phyloP scores from a whole-genome alignment of 2,888 invertebrate species.

The Chrysina gloriosa region DNA sequence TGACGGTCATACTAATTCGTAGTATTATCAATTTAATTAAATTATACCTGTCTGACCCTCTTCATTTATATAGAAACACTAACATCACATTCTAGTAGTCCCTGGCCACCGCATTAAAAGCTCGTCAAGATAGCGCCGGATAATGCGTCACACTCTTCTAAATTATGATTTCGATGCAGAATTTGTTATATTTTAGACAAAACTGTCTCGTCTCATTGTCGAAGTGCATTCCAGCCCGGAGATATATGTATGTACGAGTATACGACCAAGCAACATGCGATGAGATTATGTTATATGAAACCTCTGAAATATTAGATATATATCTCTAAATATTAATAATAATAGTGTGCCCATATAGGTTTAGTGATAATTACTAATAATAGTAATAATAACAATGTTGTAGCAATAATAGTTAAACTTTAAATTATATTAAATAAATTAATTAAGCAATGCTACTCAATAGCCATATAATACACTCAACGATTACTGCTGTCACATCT shows the following conservation, averaged over 20 bases:
- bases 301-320: too few species aligned
- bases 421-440: too few species aligned
- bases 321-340: too few species aligned
- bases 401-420: too few species aligned
- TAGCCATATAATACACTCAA: too few species aligned
- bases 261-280: neutral
- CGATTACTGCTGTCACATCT: too few species aligned
- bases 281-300: neutral
- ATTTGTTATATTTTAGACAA: conserved; percentile 25
- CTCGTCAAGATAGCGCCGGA: conserved; percentile 35
- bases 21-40: conserved; percentile 39
- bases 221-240: conserved; percentile 9
- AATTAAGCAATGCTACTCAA: too few species aligned
- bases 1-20: conserved; percentile 34
- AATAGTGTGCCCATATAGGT: too few species aligned
- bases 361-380: too few species aligned
- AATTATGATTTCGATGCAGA: conserved; percentile 27
- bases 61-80: conserved; percentile 38
- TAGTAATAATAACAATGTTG: too few species aligned
- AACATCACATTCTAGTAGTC: conserved; percentile 38
- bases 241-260: neutral
- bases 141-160: conserved; percentile 35
- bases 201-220: conserved; percentile 24
- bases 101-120: conserved; percentile 34
- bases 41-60: conserved; percentile 42